Evolutionary conservation across 2,113 vertebrate species (phyloP), one percentile per base, ranked within the genome.

Genomic region (Sapajus apella): DNA sequence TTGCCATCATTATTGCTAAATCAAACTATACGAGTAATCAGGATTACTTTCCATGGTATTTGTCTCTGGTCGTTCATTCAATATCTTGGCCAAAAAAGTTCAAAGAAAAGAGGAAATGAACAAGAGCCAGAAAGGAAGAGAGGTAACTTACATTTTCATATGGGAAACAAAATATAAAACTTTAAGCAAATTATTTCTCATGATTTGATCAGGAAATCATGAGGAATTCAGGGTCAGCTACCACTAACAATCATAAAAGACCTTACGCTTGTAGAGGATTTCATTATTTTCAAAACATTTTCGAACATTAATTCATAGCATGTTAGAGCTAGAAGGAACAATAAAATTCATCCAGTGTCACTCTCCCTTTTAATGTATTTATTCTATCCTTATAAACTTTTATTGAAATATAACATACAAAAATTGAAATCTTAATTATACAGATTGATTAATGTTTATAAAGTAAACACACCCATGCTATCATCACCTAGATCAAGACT

Each of bases 251-350:
- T 58, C 90, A 56, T 27, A 47, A 83, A 70, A 89, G 18, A 92
- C 27, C 47, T 23, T 47, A 35, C 32, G 43, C 18, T 90, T 81
- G 16, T 45, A 81, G 11, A 76, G 32, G 25, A 68, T 87, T 90
- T 93, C 79, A 27, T 83, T 86, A 79, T 85, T 88, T 91, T 95
- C 70, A 85, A 95, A 91, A 18, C 21, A 82, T 72, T 95, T 91
- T 89, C 11, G 66, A 64, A 64, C 52, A 82, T 32, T 70, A 92
- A 94, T 77, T 73, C 30, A 83, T 72, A 92, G 61, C 25, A 72
- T 85, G 21, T 92, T 92, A 82, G 18, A 79, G 47, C 32, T 82
- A 79, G 3, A 92, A 21, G 25, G 35, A 83, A 87, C 10, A 77
- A 87, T 68, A 89, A 88, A 86, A 87, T 37, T 55, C 61, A 87